Evolutionary conservation across 1,140 invertebrate species (phyloP), one percentile per base, ranked within the genome.

Genomic region (Neodiprion pinetum): DNA sequence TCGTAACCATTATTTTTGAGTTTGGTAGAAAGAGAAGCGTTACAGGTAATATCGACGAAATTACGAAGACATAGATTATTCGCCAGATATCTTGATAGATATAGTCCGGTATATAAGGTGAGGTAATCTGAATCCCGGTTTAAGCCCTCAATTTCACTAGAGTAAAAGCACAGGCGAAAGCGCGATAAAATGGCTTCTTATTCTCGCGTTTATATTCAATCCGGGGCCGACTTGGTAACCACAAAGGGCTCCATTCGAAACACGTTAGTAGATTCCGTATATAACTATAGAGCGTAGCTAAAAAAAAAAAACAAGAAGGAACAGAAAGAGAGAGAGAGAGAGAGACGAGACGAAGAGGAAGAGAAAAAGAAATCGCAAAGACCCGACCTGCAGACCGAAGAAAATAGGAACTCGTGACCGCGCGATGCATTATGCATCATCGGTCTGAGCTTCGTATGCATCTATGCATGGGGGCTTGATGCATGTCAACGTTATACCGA

Each of bases 121-220:
- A 61, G 9, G 53, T 61, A 61, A 61, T 61, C 53, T 61, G n/a
- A 61, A 61, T 61, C 53, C 9, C n/a, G 76, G 75, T 73, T 77
- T 87, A 86, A 88, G 85, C 86, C 83, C 83, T 86, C 84, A 86
- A 87, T 87, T 87, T 85, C 83, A 85, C 81, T 86, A 80, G 81
- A 85, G 83, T 82, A 82, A 84, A 85, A 87, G 82, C 83, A 81
- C 79, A 80, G n/a, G 53, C 53, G 72, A 76, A 80, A 83, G 80
- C 82, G 82, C 85, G 82, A 85, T 88, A 87, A 87, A 88, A 86
- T 83, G 81, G 82, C 85, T 87, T 84, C 85, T 87, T 87, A 88
- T 86, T 87, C 85, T 85, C 85, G 83, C 85, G 84, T 88, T 88
- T 87, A 86, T 87, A 87, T 88, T 88, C 85, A 88, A 88, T 87